Evolutionary conservation across 1,140 invertebrate genomes (phyloP), one percentile per base, ranked within the genome.

Genomic region (Potamilus streckersoni): DNA sequence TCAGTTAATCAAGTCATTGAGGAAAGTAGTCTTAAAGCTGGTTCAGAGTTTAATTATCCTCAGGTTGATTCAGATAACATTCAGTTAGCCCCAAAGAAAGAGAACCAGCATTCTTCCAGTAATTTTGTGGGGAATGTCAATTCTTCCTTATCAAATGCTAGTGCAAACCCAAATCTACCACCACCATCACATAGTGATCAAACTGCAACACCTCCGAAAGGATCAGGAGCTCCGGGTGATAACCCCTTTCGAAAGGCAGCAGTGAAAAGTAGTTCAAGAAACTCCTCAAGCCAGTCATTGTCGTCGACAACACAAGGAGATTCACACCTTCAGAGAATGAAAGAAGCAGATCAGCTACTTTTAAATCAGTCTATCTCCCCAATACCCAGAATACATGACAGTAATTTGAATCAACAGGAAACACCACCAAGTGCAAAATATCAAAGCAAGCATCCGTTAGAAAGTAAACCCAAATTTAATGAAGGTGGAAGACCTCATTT

Each of bases 231-330:
- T 64, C 63, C 57, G 31, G 74, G 73, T 38, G 73, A 13, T 19
- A 83, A 83, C 55, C 82, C 82, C n/a, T 83, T 80, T 67, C 76
- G 80, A 20, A 83, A 82, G 49, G 71, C 69, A 6, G 66, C 66
- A 66, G 65, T 66, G 4, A 27, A 71, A 38, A 23, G n/a, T 16
- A 17, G 20, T 14, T 19, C 38, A 38, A 19, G 38, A n/a, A 20
- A 58, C 16, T 71, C 69, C 20, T 61, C n/a, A 56, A 31, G 17
- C 55, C 55, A 59, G 57, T 31, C 19, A 38, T n/a, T 63, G 17
- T 55, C 61, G 12, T 66, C 59, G 17, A 1, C 55, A 59, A 60
- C 61, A 66, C 55, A 49, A 49, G 23, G 49, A 69, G 62, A 77
- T 57, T 49, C 64, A 19, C 69, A 58, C 15, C 4, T 74, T 27